Conservation (phyloP, 2,888 invertebrate species). For the Gisinianus flammeolus region DNA sequence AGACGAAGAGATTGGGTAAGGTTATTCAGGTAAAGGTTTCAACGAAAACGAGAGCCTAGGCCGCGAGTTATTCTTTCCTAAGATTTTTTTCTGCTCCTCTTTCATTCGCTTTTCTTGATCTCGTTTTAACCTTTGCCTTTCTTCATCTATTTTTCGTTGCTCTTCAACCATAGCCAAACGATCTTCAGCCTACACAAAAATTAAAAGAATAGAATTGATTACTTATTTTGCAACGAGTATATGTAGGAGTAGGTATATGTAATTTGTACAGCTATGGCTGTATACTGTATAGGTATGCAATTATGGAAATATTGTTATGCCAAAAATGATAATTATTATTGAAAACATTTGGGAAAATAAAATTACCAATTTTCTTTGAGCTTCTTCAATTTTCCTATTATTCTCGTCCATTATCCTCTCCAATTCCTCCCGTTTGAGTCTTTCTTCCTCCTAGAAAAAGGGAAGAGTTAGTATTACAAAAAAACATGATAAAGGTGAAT, state of each 20-base stretch:
- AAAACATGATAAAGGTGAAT: constrained; percentile 27
- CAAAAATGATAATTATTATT: too few species aligned
- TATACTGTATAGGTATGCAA: too few species aligned
- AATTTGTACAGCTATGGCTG: too few species aligned
- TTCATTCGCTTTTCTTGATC: constrained; percentile 91
- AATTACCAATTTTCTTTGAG: constrained; percentile 92
- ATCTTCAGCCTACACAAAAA: constrained; percentile 84
- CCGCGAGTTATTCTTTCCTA: constrained; percentile 95
- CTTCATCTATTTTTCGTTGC: constrained; percentile 94
- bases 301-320: too few species aligned
- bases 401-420: constrained; percentile 97
- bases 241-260: too few species aligned
- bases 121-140: constrained; percentile 87
- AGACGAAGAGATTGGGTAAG: too few species aligned
- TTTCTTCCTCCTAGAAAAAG: constrained; percentile 89
- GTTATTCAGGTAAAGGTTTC: constrained; percentile 10
- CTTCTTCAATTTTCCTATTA: constrained; percentile 96
- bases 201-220: not conserved
- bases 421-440: constrained; percentile 91
- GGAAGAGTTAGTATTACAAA: constrained; percentile 53
- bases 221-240: too few species aligned
- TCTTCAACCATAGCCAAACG: constrained; percentile 95
- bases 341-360: too few species aligned
- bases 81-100: constrained; percentile 95
- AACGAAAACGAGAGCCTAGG: constrained; percentile 84